Conservation (phyloP, 2,888 invertebrate genomes). For the Allacma fusca region DNA sequence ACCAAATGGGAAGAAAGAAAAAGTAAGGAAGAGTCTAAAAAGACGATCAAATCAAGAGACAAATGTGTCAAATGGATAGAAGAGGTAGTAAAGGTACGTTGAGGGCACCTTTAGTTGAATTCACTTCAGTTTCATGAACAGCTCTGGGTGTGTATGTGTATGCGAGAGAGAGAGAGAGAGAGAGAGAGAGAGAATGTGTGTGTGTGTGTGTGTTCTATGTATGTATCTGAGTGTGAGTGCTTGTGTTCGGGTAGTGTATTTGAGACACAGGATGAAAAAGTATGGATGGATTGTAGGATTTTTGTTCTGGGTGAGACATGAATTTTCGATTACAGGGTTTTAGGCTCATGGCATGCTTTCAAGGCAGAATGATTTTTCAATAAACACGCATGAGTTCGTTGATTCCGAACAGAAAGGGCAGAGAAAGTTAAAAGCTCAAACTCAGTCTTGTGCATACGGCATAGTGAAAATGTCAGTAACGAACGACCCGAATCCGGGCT, state of each 20-base stretch:
- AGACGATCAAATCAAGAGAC: slow-evolving; percentile 59
- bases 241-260: slow-evolving; percentile 39
- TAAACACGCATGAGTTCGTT: slow-evolving; percentile 62
- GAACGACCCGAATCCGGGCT: slow-evolving; percentile 47
- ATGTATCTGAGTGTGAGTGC: slow-evolving; percentile 40
- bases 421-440: slow-evolving; percentile 61
- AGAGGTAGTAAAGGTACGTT: slow-evolving; percentile 48
- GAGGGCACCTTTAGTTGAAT: slow-evolving; percentile 46
- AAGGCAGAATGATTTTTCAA: slow-evolving; percentile 62
- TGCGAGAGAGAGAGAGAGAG: background rate
- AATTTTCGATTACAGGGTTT: slow-evolving; percentile 62
- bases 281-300: slow-evolving; percentile 61
- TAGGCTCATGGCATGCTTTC: slow-evolving; percentile 62
- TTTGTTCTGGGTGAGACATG: slow-evolving; percentile 62
- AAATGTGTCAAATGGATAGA: slow-evolving; percentile 58
- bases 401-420: slow-evolving; percentile 60
- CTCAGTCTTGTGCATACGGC: slow-evolving; percentile 48
- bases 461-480: slow-evolving; percentile 52
- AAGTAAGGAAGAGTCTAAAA: slow-evolving; percentile 34
- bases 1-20: slow-evolving; percentile 31
- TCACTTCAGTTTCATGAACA: slow-evolving; percentile 45
- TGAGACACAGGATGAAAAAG: slow-evolving; percentile 57
- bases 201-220: slow-evolving; percentile 31
- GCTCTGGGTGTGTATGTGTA: slow-evolving; percentile 22
- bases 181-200: background rate